Evolutionary conservation across 2,797 vertebrate species (phyloP).

Genomic region (Stomatorhinus walkeri): DNA sequence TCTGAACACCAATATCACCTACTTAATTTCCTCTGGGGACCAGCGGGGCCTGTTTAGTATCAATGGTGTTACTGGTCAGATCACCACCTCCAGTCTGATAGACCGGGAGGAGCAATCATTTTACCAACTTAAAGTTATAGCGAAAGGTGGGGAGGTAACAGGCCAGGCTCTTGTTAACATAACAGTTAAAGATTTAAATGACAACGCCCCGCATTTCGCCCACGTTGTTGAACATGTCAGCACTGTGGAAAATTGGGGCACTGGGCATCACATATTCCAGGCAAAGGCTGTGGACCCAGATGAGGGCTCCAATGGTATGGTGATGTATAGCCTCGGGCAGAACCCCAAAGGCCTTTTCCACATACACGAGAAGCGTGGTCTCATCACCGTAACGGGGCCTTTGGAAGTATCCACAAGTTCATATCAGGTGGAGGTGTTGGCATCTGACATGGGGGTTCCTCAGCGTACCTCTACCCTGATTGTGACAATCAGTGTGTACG

Average conservation of each 20-base stretch:
- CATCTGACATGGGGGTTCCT: slow-evolving; percentile 84
- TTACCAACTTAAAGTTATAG: slow-evolving; percentile 88
- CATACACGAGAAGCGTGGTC: slow-evolving; percentile 76
- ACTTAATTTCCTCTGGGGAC: slow-evolving; percentile 88
- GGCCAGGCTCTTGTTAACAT: slow-evolving; percentile 86
- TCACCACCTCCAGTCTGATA: slow-evolving; percentile 73
- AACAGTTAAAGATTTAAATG: slow-evolving; percentile 93
- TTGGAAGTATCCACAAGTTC: slow-evolving; percentile 81
- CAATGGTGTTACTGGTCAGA: slow-evolving; percentile 68
- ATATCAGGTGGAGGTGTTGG: slow-evolving; percentile 84
- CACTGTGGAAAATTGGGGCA: slow-evolving; percentile 92
- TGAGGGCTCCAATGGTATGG: slow-evolving; percentile 79
- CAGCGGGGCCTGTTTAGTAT: slow-evolving; percentile 81
- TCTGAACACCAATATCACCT: slow-evolving; percentile 87
- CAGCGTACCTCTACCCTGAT: slow-evolving; percentile 75
- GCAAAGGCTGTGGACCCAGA: slow-evolving; percentile 86
- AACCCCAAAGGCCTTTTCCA: slow-evolving; percentile 83
- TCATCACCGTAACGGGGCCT: slow-evolving; percentile 73
- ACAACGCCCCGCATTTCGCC: slow-evolving; percentile 85
- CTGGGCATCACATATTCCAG: slow-evolving; percentile 87
- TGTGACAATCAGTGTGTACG: slow-evolving; percentile 84
- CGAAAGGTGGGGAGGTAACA: slow-evolving; percentile 80
- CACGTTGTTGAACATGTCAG: slow-evolving; percentile 82
- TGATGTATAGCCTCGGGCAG: slow-evolving; percentile 83
- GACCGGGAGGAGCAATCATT: slow-evolving; percentile 89